Evolutionary conservation across 2,888 invertebrate species (phyloP), one percentile per base, ranked within the genome.

Genomic region (Eupeodes latifasciatus): DNA sequence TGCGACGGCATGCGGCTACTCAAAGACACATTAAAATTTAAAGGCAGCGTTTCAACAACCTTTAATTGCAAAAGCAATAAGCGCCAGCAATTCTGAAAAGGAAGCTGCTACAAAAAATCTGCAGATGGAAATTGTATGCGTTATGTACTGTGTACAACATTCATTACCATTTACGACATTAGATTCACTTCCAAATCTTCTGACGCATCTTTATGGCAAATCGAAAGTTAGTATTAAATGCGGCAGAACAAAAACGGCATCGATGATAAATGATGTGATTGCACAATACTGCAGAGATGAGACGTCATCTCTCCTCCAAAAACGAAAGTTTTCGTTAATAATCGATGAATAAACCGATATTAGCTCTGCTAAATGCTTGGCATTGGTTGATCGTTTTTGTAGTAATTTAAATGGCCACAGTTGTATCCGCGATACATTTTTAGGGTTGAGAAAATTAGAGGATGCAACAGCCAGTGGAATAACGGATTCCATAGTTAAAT

Each of bases 401-500:
- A 19, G 1, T 16, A 19, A 19, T 19, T 0, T 4, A 55, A 55
- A 55, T 10, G 10, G 53, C 10, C 9, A 55, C 0, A 19, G 0
- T 19, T 19, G 10, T 4, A 55, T 55, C 10, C 53, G 53, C 6
- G 53, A 55, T 19, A 55, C 9, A 55, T 55, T 55, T 55, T 55
- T 55, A 10, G 53, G 53, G 4, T 55, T 55, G 4, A 7, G 64
- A 34, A 80, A 36, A 59, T 6, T 19, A 47, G 64, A 55, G 10
- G 53, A 55, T 55, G 19, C n/a, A n/a, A 57, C 11, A 74, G 44
- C 19, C 57, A 76, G 36, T 81, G 84, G 36, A 57, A 85, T 51
- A 5, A 6, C 34, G 4, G 59, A 59, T 59, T 34, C 34, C 34
- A 59, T 91, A 47, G 87, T 91, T 36, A 91, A 90, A 34, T 90